These are phyloP conservation scores for Corydoras sp. DNA, from an alignment of 2,113 vertebrate species.

Conservation along the genomic window DNA sequence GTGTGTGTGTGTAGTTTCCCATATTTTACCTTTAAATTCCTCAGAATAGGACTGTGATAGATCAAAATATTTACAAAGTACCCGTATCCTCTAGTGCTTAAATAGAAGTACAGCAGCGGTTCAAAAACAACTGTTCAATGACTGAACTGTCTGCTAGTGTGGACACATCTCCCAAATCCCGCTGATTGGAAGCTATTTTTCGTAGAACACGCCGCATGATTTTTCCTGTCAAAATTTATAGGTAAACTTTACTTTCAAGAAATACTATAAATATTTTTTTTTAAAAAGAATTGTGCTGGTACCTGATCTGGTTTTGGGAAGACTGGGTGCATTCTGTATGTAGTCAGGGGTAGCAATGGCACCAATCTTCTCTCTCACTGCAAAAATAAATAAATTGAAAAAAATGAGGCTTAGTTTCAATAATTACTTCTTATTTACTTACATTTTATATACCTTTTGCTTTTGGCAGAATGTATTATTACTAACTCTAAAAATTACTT, in stretches of 20 bases:
- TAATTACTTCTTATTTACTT: too few relatives aligned
- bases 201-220: constrained; percentile 88
- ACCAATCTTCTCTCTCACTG: constrained; percentile 94
- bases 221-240: constrained; percentile 69
- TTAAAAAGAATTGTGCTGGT: constrained; percentile 22
- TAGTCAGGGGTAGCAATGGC: constrained; percentile 95
- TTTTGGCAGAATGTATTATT: too few relatives aligned
- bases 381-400: background rate
- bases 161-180: constrained; percentile 83
- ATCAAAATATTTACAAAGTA: background rate
- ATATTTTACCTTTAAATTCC: too few relatives aligned
- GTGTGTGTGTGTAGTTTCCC: too few relatives aligned
- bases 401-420: background rate
- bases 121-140: constrained; percentile 81
- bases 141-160: constrained; percentile 83
- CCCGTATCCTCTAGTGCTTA: constrained; percentile 49
- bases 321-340: constrained; percentile 88
- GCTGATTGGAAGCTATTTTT: constrained; percentile 87
- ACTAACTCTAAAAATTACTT: too few relatives aligned
- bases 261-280: background rate
- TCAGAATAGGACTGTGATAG: too few relatives aligned
- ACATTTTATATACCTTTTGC: too few relatives aligned
- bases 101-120: constrained; percentile 71
- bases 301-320: constrained; percentile 98
- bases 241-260: background rate